Evolutionary conservation across 2,113 vertebrate genomes (phyloP).

Genomic region (Diglossa brunneiventris): DNA sequence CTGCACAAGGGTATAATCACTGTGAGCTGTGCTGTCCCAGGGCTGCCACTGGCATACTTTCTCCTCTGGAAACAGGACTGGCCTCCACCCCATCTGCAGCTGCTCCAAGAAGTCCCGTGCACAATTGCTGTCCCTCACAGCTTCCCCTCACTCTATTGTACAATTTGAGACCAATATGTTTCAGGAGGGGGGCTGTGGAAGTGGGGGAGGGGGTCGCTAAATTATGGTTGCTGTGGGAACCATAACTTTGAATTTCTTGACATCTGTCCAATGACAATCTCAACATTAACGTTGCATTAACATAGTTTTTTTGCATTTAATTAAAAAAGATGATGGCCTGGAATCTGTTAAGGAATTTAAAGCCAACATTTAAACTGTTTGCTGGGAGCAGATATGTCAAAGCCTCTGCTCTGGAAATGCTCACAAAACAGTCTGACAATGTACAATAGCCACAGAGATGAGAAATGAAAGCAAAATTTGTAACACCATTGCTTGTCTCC

Average conservation of each 20-base stretch:
- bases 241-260: slow-evolving; percentile 74
- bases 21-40: background rate
- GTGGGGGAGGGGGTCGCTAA: slow-evolving; percentile 47
- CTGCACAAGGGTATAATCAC: background rate
- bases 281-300: slow-evolving; percentile 74
- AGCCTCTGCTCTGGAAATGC: slow-evolving; percentile 57
- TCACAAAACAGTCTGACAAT: slow-evolving; percentile 12
- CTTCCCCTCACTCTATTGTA: background rate
- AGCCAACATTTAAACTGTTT: slow-evolving; percentile 73
- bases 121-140: background rate
- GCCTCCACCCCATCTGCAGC: background rate
- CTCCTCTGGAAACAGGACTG: background rate
- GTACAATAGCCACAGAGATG: background rate
- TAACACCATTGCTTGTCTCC: background rate
- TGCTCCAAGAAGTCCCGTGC: accelerated
- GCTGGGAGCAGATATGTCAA: slow-evolving; percentile 64
- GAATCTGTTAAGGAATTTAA: slow-evolving; percentile 76
- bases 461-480: slow-evolving; percentile 4
- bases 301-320: slow-evolving; percentile 74
- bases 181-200: slow-evolving; percentile 35
- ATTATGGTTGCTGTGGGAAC: slow-evolving; percentile 75
- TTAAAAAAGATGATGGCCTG: slow-evolving; percentile 74
- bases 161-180: slow-evolving; percentile 41
- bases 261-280: slow-evolving; percentile 75
- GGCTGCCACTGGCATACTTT: background rate